phyloP scores from a whole-genome alignment of 2,797 vertebrate species.

The Phrynocephalus guinanensis region DNA sequence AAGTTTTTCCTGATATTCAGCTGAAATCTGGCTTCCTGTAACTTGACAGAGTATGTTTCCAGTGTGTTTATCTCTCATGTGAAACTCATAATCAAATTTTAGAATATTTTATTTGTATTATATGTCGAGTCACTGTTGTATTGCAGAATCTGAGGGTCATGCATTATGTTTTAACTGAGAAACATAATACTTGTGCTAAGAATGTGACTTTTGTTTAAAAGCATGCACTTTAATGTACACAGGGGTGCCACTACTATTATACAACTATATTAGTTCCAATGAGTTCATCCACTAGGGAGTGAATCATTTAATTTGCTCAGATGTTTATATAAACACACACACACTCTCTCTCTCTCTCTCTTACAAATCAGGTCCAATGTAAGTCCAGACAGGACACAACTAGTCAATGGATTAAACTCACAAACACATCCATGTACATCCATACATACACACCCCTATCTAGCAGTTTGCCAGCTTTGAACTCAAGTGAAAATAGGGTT shows the following conservation, averaged over 20 bases:
- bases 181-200: not conserved
- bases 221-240: not conserved
- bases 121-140: not conserved
- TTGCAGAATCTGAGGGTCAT: not conserved
- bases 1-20: no score
- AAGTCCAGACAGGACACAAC: not conserved
- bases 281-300: not conserved
- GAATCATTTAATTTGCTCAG: not conserved
- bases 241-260: not conserved
- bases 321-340: no score
- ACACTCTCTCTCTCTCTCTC: no score
- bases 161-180: not conserved
- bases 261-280: not conserved
- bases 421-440: not conserved
- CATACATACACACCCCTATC: not conserved
- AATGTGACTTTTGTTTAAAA: not conserved
- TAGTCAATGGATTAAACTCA: not conserved
- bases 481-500: not conserved
- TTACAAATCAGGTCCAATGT: not conserved
- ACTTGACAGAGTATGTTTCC: not conserved
- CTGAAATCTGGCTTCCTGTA: no score
- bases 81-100: not conserved
- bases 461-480: not conserved
- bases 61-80: not conserved
- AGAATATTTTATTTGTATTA: not conserved